These are phyloP conservation scores for Diplodus puntazzo DNA, from an alignment of 2,797 vertebrate genomes.

Conservation along the genomic window DNA sequence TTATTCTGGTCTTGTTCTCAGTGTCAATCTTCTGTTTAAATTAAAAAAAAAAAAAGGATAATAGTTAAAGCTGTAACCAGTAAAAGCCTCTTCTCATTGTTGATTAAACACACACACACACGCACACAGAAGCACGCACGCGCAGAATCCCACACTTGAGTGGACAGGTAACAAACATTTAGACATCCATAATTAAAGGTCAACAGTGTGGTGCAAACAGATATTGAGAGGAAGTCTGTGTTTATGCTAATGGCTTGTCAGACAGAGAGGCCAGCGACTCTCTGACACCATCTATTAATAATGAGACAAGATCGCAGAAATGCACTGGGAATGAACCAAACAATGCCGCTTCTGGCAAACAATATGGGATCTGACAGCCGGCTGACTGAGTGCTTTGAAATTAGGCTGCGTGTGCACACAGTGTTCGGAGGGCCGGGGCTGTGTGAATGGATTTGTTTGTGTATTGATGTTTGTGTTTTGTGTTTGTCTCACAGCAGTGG, in stretches of 20 bases:
- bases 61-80: not conserved
- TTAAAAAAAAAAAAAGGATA: conserved; percentile 14
- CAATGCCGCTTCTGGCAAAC: conserved; percentile 68
- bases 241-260: conserved; percentile 87
- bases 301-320: conserved; percentile 77
- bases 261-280: conserved; percentile 71
- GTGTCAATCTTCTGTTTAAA: not conserved
- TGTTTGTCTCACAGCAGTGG: conserved; percentile 81
- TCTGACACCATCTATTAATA: conserved; percentile 83
- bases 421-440: conserved; percentile 32
- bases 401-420: conserved; percentile 42
- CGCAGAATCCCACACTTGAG: conserved; percentile 60
- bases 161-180: conserved; percentile 79
- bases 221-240: conserved; percentile 83
- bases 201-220: conserved; percentile 79
- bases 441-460: conserved; percentile 82
- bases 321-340: conserved; percentile 67
- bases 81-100: conserved; percentile 28
- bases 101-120: conserved; percentile 7
- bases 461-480: conserved; percentile 84
- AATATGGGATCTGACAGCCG: conserved; percentile 47
- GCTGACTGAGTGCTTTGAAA: conserved; percentile 67
- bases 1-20: not conserved
- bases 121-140: conserved; percentile 18
- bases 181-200: conserved; percentile 85